phyloP scores from a whole-genome alignment of 2,113 vertebrate genomes.

The Poicephalus gulielmi region DNA sequence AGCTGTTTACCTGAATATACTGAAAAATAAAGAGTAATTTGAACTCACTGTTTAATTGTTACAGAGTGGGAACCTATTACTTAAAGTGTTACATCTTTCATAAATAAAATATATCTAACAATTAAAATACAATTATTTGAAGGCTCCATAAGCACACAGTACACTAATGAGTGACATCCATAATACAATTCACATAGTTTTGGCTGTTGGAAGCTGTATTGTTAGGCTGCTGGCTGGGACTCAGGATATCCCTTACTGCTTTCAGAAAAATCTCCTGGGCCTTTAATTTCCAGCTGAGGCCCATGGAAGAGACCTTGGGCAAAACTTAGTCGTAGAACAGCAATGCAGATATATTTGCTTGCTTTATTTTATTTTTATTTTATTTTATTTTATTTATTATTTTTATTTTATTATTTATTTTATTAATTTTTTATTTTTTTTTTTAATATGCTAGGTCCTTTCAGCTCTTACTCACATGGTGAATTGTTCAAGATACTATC shows the following conservation, averaged over 20 bases:
- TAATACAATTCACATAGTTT: neutral
- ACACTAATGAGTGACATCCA: neutral
- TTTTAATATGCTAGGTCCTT: neutral
- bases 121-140: neutral
- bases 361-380: too few species aligned
- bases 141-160: neutral
- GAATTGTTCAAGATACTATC: neutral
- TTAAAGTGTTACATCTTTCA: neutral
- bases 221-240: slow-evolving; percentile 11
- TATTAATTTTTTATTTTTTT: neutral
- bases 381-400: neutral
- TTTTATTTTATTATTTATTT: neutral
- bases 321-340: neutral
- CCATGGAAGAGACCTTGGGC: slow-evolving; percentile 6
- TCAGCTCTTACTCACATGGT: neutral
- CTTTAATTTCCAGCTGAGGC: slow-evolving; percentile 29
- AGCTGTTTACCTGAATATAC: neutral
- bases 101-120: neutral
- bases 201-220: slow-evolving; percentile 18
- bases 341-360: neutral
- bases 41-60: neutral
- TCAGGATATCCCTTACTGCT: slow-evolving; percentile 46
- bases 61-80: neutral
- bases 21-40: neutral
- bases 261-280: slow-evolving; percentile 12